Percentiles rank a stretch among this genome's conserved stretches.
phyloP scores from a whole-genome alignment of 1,140 invertebrate genomes.

The Olivierus martensii region DNA sequence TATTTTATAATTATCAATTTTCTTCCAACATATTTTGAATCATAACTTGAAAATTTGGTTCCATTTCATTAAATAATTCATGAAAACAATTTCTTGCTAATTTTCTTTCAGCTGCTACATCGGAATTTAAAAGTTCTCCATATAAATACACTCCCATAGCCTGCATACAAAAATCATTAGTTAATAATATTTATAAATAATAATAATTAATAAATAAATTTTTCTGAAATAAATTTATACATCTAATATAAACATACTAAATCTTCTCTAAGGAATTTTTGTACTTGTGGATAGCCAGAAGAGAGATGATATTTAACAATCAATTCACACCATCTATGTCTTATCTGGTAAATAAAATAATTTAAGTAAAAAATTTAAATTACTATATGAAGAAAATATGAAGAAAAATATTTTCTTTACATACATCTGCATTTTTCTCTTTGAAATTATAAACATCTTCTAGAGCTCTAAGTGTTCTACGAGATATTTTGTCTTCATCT shows the following conservation, averaged over 20 bases:
- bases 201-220: no score
- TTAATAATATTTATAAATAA: no score
- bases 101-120: constrained; percentile 3
- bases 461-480: constrained; percentile 6
- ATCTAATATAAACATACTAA: constrained; percentile 15
- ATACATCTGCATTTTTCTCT: constrained; percentile 26
- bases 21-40: neutral
- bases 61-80: constrained; percentile 12
- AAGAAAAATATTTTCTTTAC: neutral
- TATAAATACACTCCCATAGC: constrained; percentile 28
- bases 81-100: constrained; percentile 12
- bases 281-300: constrained; percentile 22
- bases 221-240: no score
- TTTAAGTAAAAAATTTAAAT: neutral
- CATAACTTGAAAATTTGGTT: neutral
- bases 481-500: constrained; percentile 5
- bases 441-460: constrained; percentile 13
- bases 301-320: constrained; percentile 26
- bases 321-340: constrained; percentile 32
- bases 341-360: no score
- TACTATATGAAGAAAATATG: no score
- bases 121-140: constrained; percentile 25
- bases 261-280: constrained; percentile 23
- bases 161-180: constrained; percentile 3
- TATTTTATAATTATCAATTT: no score